Conservation (phyloP, 2,797 vertebrate species). For the Limnodromus scolopaceus region DNA sequence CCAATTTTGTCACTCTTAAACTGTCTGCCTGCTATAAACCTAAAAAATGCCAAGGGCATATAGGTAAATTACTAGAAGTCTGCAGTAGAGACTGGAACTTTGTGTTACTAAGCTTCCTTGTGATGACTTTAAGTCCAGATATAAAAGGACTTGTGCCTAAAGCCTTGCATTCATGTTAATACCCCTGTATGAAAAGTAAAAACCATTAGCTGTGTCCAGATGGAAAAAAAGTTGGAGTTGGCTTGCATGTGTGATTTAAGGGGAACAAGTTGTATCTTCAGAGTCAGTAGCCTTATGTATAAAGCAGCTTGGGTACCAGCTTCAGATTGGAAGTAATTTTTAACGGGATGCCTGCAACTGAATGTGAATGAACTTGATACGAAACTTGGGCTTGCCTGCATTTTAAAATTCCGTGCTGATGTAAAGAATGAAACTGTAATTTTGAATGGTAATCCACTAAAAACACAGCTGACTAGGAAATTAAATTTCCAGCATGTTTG, state of each 20-base stretch:
- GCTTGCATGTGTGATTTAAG: background rate
- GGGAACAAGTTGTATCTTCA: background rate
- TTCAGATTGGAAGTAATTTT: background rate
- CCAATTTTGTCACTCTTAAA: background rate
- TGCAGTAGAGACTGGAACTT: background rate
- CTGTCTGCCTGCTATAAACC: background rate
- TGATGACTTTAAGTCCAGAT: background rate
- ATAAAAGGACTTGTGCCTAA: background rate
- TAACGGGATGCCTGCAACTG: background rate
- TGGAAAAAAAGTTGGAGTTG: background rate
- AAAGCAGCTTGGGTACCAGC: background rate
- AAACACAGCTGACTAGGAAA: background rate
- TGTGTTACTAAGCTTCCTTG: background rate
- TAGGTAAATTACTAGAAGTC: background rate
- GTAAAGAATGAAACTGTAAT: background rate
- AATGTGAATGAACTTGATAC: background rate
- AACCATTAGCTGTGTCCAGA: background rate
- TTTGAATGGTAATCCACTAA: background rate
- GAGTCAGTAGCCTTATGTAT: background rate
- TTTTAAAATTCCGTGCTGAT: background rate
- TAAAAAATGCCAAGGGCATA: background rate
- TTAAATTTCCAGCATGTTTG: background rate
- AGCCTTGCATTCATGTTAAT: background rate
- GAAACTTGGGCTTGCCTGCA: background rate
- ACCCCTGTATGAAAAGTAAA: background rate